phyloP scores from a whole-genome alignment of 2,113 vertebrate genomes.

The Rhinichthys klamathensis region DNA sequence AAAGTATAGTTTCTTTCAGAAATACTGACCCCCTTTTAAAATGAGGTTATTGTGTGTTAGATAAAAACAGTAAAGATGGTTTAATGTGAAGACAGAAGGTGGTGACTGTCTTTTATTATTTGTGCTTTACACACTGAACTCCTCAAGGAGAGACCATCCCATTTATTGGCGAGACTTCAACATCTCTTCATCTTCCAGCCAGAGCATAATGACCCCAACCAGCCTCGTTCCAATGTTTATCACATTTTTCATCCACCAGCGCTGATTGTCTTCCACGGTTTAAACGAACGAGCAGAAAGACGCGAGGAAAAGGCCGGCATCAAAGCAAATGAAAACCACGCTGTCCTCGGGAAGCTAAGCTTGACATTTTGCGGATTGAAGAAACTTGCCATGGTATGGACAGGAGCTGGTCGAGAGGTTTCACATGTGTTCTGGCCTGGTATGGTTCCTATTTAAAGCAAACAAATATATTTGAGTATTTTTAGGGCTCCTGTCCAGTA shows the following conservation, averaged over 20 bases:
- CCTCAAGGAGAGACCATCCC: constrained; percentile 15
- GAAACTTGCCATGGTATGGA: not conserved
- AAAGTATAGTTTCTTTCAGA: not conserved
- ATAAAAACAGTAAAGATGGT: not conserved
- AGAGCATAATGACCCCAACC: constrained; percentile 16
- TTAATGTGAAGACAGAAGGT: not conserved
- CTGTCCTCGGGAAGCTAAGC: constrained; percentile 11
- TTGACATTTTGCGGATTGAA: not conserved
- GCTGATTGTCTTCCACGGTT: constrained; percentile 43
- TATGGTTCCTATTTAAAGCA: too few relatives aligned
- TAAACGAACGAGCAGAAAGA: constrained; percentile 35
- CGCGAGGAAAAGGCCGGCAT: not conserved
- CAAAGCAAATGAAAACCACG: constrained; percentile 52
- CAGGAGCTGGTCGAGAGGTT: not conserved
- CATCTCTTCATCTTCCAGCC: constrained; percentile 4
- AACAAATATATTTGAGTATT: too few relatives aligned
- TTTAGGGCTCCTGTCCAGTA: too few relatives aligned
- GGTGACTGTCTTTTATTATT: not conserved
- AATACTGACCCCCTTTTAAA: not conserved
- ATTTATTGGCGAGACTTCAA: not conserved
- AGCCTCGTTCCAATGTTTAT: constrained; percentile 36
- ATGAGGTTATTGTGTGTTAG: not conserved
- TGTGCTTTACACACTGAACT: not conserved
- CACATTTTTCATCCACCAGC: constrained; percentile 39
- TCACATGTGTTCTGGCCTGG: not conserved